Evolutionary conservation across 2,888 invertebrate genomes (phyloP), one percentile per base, ranked within the genome.

Genomic region (Eupithecia exiguata): DNA sequence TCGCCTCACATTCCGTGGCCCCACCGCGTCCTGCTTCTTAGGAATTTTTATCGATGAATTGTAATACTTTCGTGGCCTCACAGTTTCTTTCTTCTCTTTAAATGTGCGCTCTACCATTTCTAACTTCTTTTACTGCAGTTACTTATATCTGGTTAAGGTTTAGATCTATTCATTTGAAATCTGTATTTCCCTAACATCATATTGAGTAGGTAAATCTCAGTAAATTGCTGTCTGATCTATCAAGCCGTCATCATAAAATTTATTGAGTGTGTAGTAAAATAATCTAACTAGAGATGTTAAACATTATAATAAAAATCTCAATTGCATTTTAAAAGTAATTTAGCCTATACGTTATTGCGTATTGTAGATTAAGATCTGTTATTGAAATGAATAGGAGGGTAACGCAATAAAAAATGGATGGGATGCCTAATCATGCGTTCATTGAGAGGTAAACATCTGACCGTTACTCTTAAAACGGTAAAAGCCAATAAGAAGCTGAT

Each of bases 1-100:
- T 86, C 86, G 89, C 82, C 83, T 88, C 88, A 89, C 93, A 93
- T 93, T 91, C 93, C 92, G 84, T 86, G 81, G 86, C 82, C 84
- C 83, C 83, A 79, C 86, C 81, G 84, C 86, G 89, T 92, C 90
- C 91, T 93, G 89, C 85, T 92, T 92, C 84, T 87, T 85, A 87
- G 89, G 90, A 89, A 91, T 92, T 87, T 90, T 86, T 88, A 91
- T 89, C 83, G 87, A 88, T 86, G 77, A 81, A 87, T 85, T 82
- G 88, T 88, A 86, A 89, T 83, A 91, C 88, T 92, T 93, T 88
- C 85, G 71, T 69, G 74, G 38, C 71, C 68, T 43, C 53, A 16
- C 25, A 49, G 40, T 40, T 74, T 69, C 36, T 71, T 68, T 53
- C 62, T 36, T 67, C 62, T 70, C 49, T 68, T 62, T 58, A 58